Conservation (phyloP, 2,888 invertebrate species). For the Oscheius myriophilus region DNA sequence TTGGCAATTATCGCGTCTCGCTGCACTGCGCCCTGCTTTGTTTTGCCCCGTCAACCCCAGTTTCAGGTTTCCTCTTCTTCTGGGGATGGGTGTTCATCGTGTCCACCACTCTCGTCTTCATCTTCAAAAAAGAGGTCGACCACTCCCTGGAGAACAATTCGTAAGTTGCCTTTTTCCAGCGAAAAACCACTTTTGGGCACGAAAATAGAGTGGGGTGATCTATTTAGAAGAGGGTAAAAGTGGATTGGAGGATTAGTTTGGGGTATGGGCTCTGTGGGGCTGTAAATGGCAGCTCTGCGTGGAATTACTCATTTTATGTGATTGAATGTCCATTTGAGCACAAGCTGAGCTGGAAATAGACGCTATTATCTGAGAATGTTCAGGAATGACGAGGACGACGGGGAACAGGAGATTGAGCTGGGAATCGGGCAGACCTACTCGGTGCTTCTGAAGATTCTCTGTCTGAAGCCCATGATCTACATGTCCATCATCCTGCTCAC, state of each 20-base stretch:
- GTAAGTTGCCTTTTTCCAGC: conserved; percentile 17
- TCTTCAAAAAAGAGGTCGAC: conserved; percentile 84
- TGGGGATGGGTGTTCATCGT: conserved; percentile 92
- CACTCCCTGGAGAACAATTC: conserved; percentile 71
- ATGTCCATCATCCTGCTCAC: conserved; percentile 86
- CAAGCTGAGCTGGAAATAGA: background rate
- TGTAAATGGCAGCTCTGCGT: conserved; percentile 8
- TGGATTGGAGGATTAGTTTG: conserved; percentile 3
- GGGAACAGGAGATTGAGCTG: conserved; percentile 74
- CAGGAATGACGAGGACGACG: conserved; percentile 70
- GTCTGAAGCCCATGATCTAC: conserved; percentile 83
- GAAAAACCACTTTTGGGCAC: background rate
- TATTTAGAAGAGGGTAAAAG: background rate
- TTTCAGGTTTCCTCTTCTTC: conserved; percentile 85
- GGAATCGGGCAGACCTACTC: conserved; percentile 81
- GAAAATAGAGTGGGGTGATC: background rate
- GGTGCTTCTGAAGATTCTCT: conserved; percentile 84
- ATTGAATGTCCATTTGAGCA: conserved; percentile 13
- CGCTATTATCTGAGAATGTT: conserved; percentile 5
- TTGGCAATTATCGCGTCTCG: no score
- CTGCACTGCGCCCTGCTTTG: no score
- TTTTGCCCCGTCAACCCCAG: background rate
- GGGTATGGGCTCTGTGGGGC: conserved; percentile 1
- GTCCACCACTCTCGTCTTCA: conserved; percentile 86
- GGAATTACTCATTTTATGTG: conserved; percentile 22